Conservation (phyloP, 2,113 vertebrate species). For the Pogona vitticeps region DNA sequence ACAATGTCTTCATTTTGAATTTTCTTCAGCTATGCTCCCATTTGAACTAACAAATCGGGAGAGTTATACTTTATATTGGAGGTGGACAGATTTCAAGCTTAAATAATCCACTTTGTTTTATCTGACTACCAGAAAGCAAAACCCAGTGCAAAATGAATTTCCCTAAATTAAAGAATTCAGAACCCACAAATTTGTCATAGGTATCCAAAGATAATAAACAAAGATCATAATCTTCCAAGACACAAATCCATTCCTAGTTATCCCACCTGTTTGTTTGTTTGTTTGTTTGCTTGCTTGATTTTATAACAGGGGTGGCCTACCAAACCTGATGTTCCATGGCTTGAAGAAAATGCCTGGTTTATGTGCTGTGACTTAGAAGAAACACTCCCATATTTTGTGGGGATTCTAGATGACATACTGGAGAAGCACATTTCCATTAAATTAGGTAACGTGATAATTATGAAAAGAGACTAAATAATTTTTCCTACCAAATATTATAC, state of each 20-base stretch:
- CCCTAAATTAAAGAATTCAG: not conserved
- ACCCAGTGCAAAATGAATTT: not conserved
- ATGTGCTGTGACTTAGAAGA: conserved; percentile 80
- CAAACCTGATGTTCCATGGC: conserved; percentile 76
- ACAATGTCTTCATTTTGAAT: not conserved
- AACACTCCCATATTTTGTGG: conserved; percentile 75
- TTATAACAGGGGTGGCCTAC: conserved; percentile 65
- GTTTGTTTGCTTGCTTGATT: conserved; percentile 15
- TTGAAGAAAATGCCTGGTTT: conserved; percentile 75
- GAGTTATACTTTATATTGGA: not conserved
- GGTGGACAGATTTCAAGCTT: not conserved
- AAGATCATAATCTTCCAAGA: too few relatives aligned
- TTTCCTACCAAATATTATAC: not conserved
- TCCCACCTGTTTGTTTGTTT: not conserved
- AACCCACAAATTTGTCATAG: not conserved
- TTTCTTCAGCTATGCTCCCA: not conserved
- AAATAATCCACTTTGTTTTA: too few relatives aligned
- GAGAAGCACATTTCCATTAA: conserved; percentile 68
- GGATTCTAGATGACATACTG: conserved; percentile 72
- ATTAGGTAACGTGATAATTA: conserved; percentile 71
- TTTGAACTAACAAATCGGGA: not conserved
- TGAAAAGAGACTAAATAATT: not conserved
- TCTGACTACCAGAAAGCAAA: not conserved
- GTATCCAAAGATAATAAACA: not conserved
- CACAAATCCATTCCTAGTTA: not conserved